These are phyloP conservation scores for Drosophila sechellia DNA, from an alignment of 1,140 invertebrate species.

Conservation along the genomic window DNA sequence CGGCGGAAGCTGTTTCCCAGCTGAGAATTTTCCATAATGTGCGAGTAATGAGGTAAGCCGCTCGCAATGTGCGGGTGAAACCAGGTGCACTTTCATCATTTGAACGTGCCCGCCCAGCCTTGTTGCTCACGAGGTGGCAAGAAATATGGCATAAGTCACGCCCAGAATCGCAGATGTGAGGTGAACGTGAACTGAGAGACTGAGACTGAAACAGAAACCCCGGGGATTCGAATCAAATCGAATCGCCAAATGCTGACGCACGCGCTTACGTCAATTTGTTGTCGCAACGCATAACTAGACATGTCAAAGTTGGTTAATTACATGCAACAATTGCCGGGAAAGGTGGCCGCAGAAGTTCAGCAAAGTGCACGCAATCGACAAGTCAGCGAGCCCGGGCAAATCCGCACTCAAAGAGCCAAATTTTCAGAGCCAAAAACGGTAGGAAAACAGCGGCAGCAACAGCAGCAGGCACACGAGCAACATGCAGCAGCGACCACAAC, in stretches of 20 bases:
- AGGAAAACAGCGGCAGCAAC: conserved; percentile 43
- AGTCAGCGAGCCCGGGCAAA: conserved; percentile 50
- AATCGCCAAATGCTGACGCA: conserved; percentile 49
- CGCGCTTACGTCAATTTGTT: conserved; percentile 76
- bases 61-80: conserved; percentile 23
- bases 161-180: conserved; percentile 43
- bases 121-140: conserved; percentile 40
- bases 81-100: conserved; percentile 60
- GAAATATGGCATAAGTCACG: conserved; percentile 52
- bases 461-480: conserved; percentile 50
- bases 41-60: conserved; percentile 9
- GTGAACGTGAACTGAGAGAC: conserved; percentile 15
- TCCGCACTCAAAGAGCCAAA: conserved; percentile 39
- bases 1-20: conserved; percentile 15
- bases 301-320: conserved; percentile 79
- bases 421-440: conserved; percentile 68
- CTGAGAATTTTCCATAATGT: conserved; percentile 26
- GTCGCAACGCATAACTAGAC: conserved; percentile 70
- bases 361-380: conserved; percentile 74
- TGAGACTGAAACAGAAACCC: conserved; percentile 2
- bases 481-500: conserved; percentile 35
- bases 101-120: conserved; percentile 60
- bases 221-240: conserved; percentile 15
- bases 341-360: conserved; percentile 58
- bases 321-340: conserved; percentile 56